Evolutionary conservation across 2,888 invertebrate genomes (phyloP), one percentile per base, ranked within the genome.

Genomic region (Romanomermis culicivorax): DNA sequence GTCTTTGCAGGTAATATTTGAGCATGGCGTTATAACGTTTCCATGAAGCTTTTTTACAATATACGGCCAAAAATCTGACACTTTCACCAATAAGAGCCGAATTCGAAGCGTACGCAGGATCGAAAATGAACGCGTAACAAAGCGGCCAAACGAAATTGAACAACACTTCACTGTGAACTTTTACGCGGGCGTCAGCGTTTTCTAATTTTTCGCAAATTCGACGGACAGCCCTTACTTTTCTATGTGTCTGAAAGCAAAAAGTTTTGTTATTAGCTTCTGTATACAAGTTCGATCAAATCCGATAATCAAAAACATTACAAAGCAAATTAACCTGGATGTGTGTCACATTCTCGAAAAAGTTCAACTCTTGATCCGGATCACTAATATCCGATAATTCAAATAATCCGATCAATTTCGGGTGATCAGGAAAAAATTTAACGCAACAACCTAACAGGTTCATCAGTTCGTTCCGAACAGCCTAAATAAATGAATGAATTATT

Each of bases 311-410:
- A n/a, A n/a, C n/a, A n/a, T n/a, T n/a, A n/a, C n/a, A n/a, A n/a
- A n/a, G 36, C 17, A 7, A 36, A 36, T 36, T 36, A 57, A 70
- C 70, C 68, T 74, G 74, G 50, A 76, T 71, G 60, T 95, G 91
- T 27, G 79, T 78, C 65, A 89, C 79, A 68, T 91, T 93, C 65
- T 86, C 85, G 68, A 89, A 93, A 76, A 95, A 89, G 70, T 95
- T 91, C 0, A 83, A 80, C n/a, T n/a, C n/a, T n/a, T n/a, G n/a
- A 69, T 93, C 89, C 7, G 76, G 69, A 68, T 93, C 87, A 50
- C 62, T 63, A 25, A 3, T 29, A 7, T 62, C 63, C 29, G 65
- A 62, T 4, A 63, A 48, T 29, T 55, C 71, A n/a, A 78, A 49
- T 50, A 63, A 61, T 36, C 60, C 65, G 58, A 57, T 59, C 2